These are phyloP conservation scores for Epinephelus lanceolatus DNA, from an alignment of 2,113 vertebrate species.

Conservation along the genomic window DNA sequence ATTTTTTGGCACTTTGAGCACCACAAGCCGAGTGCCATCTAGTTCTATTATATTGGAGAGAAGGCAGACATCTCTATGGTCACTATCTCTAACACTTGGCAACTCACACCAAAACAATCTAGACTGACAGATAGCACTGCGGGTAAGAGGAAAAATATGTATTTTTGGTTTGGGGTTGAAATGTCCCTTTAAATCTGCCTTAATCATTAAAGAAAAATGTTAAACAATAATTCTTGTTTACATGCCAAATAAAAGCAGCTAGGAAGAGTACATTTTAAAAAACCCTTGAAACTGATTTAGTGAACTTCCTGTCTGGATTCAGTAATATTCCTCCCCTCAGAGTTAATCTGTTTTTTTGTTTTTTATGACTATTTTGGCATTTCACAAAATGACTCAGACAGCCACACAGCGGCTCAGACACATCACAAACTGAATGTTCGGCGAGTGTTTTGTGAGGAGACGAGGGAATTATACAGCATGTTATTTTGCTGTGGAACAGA, in stretches of 20 bases:
- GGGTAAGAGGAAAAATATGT: too few species aligned
- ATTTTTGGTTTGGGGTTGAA: too few species aligned
- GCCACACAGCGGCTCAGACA: conserved; percentile 9
- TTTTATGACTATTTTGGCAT: conserved; percentile 20
- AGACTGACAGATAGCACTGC: too few species aligned
- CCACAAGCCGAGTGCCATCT: too few species aligned
- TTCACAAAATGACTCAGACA: conserved; percentile 28
- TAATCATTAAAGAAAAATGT: conserved; percentile 20
- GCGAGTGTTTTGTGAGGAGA: conserved; percentile 18
- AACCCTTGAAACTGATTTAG: too few species aligned
- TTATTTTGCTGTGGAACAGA: conserved; percentile 18
- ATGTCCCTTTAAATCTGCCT: neutral
- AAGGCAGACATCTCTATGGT: too few species aligned
- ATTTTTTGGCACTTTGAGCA: too few species aligned
- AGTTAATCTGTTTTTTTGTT: conserved; percentile 8
- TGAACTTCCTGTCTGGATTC: neutral
- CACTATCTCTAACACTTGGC: too few species aligned
- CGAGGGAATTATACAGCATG: conserved; percentile 14
- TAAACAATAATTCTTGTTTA: neutral
- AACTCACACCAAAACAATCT: too few species aligned
- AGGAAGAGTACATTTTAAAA: neutral
- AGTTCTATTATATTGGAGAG: too few species aligned
- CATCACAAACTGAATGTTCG: conserved; percentile 30
- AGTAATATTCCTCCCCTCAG: conserved; percentile 1
- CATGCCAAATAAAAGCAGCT: conserved; percentile 20